A percentile compares a stretch with the other conserved stretches of the same genome.
phyloP scores from a whole-genome alignment of 2,797 vertebrate species.

The Enteromius anoplus region DNA sequence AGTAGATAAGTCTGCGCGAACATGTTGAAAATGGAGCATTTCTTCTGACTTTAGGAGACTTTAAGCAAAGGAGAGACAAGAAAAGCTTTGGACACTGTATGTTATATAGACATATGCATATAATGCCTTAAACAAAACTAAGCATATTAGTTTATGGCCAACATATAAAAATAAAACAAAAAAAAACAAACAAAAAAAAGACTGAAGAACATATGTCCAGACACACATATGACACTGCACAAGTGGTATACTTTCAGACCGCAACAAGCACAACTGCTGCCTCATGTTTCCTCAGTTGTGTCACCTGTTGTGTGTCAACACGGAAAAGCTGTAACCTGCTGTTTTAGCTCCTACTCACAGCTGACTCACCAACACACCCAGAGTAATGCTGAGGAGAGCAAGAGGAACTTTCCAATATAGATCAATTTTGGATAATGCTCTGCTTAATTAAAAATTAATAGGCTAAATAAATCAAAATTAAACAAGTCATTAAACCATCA shows the following conservation, averaged over 20 bases:
- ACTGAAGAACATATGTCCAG: not conserved
- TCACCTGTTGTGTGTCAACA: constrained; percentile 45
- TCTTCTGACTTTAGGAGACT: not conserved
- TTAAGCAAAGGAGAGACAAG: not conserved
- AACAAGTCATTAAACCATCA: not conserved
- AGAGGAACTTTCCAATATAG: not conserved
- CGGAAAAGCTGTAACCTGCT: constrained; percentile 33
- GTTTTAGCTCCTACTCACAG: constrained; percentile 12
- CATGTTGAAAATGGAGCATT: constrained; percentile 6
- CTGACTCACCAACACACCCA: constrained; percentile 32
- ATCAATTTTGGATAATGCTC: not conserved
- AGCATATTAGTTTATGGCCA: not conserved
- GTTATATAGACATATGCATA: not conserved
- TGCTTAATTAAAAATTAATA: not conserved
- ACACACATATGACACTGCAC: constrained; percentile 26
- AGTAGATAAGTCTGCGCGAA: not conserved
- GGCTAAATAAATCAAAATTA: not conserved
- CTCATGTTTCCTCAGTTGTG: constrained; percentile 32
- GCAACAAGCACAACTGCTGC: constrained; percentile 34
- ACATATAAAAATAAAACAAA: too few species aligned
- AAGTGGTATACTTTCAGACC: constrained; percentile 31
- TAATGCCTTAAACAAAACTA: not conserved
- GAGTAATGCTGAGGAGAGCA: not conserved
- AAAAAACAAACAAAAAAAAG: not conserved
- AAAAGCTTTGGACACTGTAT: not conserved